These are phyloP conservation scores for Amblyjoppa fuscipennis DNA, from an alignment of 2,888 invertebrate genomes.

Conservation along the genomic window DNA sequence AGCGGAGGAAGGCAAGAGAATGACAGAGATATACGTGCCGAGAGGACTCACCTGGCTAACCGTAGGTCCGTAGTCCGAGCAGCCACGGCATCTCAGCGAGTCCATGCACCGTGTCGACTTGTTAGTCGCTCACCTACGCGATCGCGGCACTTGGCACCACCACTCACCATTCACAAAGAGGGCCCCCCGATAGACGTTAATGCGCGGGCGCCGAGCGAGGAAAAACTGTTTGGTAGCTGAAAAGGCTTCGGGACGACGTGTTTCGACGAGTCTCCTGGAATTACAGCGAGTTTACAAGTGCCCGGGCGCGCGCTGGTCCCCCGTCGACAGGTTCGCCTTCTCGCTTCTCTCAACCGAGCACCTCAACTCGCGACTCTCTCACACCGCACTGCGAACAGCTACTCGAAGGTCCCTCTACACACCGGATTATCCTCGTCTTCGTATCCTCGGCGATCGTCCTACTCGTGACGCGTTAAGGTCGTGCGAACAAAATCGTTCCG, in stretches of 20 bases:
- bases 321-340: slow-evolving; percentile 40
- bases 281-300: not conserved
- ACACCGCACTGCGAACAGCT: slow-evolving; percentile 30
- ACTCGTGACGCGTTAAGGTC: not conserved
- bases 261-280: slow-evolving; percentile 7
- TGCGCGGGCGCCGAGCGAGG: slow-evolving; percentile 10
- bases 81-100: slow-evolving; percentile 84
- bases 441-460: not conserved
- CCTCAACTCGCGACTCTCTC: slow-evolving; percentile 56
- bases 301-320: slow-evolving; percentile 26
- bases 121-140: slow-evolving; percentile 71
- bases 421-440: not conserved
- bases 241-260: not conserved
- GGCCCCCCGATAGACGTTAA: slow-evolving; percentile 22
- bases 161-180: slow-evolving; percentile 76
- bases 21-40: slow-evolving; percentile 7
- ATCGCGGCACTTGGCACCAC: slow-evolving; percentile 74
- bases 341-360: slow-evolving; percentile 38
- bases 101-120: slow-evolving; percentile 76
- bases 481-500: not conserved
- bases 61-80: slow-evolving; percentile 81
- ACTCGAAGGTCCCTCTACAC: slow-evolving; percentile 19
- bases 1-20: slow-evolving; percentile 5
- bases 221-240: not conserved
- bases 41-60: slow-evolving; percentile 82